Conservation (phyloP, 2,113 vertebrate genomes). For the Ammodytes dubius region DNA sequence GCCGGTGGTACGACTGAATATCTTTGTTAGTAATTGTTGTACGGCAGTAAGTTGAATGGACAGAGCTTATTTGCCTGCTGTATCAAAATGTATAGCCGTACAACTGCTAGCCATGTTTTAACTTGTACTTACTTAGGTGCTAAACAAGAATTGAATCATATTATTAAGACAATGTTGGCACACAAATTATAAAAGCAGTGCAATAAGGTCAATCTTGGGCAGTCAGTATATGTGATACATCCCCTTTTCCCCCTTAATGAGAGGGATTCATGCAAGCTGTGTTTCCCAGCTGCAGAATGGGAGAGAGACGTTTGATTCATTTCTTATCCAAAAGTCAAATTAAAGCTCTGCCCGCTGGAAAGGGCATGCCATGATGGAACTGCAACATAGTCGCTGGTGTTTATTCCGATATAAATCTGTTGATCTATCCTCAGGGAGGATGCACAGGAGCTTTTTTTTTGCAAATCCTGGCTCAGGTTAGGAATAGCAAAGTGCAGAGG, state of each 20-base stretch:
- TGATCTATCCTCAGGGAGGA: conserved; percentile 70
- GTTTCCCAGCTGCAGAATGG: conserved; percentile 48
- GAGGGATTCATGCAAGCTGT: conserved; percentile 68
- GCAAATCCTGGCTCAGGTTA: conserved; percentile 46
- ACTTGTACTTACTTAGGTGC: background rate
- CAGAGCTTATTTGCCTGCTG: background rate
- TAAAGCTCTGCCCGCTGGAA: conserved; percentile 54
- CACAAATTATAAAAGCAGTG: background rate
- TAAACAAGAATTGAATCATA: conserved; percentile 4
- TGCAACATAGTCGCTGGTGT: conserved; percentile 56
- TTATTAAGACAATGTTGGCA: background rate
- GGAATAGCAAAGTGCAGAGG: conserved; percentile 57
- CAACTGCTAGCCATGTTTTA: background rate
- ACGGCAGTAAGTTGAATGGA: background rate
- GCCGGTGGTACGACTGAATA: conserved; percentile 79
- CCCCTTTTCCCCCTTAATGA: conserved; percentile 55
- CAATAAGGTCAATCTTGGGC: background rate
- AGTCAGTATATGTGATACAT: conserved; percentile 32
- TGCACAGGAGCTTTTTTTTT: conserved; percentile 65
- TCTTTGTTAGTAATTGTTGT: conserved; percentile 17
- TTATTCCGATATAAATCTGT: conserved; percentile 67
- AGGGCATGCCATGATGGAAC: conserved; percentile 61
- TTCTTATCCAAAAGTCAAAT: conserved; percentile 71
- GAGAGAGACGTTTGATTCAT: conserved; percentile 78
- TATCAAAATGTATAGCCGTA: background rate